Base-by-base conservation (phyloP, 2,113 vertebrate genomes). In the Candoia aspera region DNA sequence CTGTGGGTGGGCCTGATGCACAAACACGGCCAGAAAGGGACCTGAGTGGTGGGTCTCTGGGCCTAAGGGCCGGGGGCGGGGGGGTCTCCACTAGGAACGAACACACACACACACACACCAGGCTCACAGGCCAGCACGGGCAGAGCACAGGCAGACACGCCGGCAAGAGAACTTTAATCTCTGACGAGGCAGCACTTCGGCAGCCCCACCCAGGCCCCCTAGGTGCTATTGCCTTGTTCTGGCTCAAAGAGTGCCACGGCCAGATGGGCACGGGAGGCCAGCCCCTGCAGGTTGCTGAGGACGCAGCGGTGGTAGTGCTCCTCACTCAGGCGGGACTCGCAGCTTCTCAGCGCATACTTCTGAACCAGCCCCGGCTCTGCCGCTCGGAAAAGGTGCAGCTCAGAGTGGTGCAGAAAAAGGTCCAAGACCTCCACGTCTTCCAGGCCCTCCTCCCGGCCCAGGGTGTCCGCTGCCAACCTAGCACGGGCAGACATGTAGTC, bases 221-320 rank as follows among this genome's bases (percentile, higher is more conserved):
- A 99, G 83, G 99, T 99, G 97, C 99, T 99, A 95, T 99, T 99
- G 94, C 98, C 99, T 97, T 99, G 99, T 58, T 99, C 99, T 92
- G 99, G 99, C 93, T 99, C 98, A 8, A 99, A 99, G 73, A 99
- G 97, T 0, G 98, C 98, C 98, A 98, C 97, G 55, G 99, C 99
- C 8, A 99, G 97, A 90, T 99, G 99, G 0, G 98, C 98, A 3
- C 99, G 98, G 2, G 98, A 99, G 0, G 98, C 99, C 0, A 99
- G 97, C 4, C 99, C 98, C 95, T 99, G 98, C 96, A 99, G 95
- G 97, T 98, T 99, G 95, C 99, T 99, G 62, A 99, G 98, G 90
- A 99, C 97, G 1, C 99, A 99, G 94, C 98, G 99, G 96, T 99
- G 99, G 96, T 99, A 99, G 37, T 99, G 97, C 24, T 99, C 99